A percentile compares a stretch with the other conserved stretches of the same genome.
phyloP scores from a whole-genome alignment of 2,888 invertebrate genomes.

The Drosophila stalkeri region DNA sequence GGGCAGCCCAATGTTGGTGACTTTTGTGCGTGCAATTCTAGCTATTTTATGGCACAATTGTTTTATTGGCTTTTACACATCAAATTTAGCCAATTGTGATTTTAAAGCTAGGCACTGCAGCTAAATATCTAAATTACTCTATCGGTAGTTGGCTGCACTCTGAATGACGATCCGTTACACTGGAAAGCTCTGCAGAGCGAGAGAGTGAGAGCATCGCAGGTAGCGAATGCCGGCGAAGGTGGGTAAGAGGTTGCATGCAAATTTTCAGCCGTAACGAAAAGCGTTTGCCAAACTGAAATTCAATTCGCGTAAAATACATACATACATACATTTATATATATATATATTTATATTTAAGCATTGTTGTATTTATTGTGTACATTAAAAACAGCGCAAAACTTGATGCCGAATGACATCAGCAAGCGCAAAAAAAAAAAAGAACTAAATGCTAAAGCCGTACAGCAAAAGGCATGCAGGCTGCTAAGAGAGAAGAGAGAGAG shows the following conservation, averaged over 20 bases:
- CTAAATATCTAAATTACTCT: not conserved
- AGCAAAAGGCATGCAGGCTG: conserved; percentile 32
- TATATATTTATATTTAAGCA: conserved; percentile 22
- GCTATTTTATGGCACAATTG: not conserved
- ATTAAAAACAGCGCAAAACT: conserved; percentile 31
- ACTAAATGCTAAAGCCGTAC: conserved; percentile 28
- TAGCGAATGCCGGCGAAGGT: not conserved
- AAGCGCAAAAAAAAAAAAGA: conserved; percentile 34
- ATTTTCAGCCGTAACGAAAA: conserved; percentile 21
- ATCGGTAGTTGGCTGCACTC: conserved; percentile 7
- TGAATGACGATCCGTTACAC: conserved; percentile 26
- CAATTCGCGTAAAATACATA: conserved; percentile 19
- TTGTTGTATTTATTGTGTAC: conserved; percentile 34
- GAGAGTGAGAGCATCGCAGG: not conserved
- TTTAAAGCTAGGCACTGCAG: not conserved
- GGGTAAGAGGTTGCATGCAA: conserved; percentile 23
- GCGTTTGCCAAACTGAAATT: conserved; percentile 39
- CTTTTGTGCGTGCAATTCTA: not conserved
- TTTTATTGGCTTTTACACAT: conserved; percentile 1
- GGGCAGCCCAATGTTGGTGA: not conserved
- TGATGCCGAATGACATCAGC: conserved; percentile 56
- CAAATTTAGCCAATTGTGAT: not conserved
- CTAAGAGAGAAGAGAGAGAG: conserved; percentile 13
- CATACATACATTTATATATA: not conserved
- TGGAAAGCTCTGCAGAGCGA: conserved; percentile 12